phyloP scores from a whole-genome alignment of 2,113 vertebrate species.

The Halichoerus grypus region DNA sequence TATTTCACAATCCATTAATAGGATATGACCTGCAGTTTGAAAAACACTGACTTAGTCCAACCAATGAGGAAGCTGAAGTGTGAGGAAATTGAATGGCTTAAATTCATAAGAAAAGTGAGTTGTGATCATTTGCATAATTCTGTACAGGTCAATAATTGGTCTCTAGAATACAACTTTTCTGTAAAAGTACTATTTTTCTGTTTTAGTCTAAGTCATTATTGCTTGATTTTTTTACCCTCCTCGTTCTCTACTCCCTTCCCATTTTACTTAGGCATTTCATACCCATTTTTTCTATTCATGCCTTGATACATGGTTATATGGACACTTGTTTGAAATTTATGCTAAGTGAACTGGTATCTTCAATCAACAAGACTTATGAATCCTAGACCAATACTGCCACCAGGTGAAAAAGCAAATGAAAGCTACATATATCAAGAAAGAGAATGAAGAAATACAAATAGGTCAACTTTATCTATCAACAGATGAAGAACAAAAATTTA shows the following conservation, averaged over 20 bases:
- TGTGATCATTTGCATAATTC: background rate
- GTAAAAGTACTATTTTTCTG: background rate
- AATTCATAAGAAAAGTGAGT: background rate
- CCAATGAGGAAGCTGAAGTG: background rate
- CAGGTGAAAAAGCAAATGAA: slow-evolving; percentile 6
- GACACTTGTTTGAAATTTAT: slow-evolving; percentile 12
- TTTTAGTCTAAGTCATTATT: slow-evolving; percentile 21
- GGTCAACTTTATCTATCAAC: background rate
- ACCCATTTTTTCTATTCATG: background rate
- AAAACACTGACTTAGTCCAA: slow-evolving; percentile 35
- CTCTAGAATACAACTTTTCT: slow-evolving; percentile 12
- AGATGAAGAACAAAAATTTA: background rate
- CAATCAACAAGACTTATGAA: slow-evolving; percentile 26
- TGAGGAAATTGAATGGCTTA: background rate
- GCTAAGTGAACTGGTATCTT: background rate
- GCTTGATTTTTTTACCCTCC: background rate
- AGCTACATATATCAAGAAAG: background rate
- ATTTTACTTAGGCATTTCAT: background rate
- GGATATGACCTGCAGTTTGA: background rate
- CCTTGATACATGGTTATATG: background rate
- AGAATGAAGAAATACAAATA: slow-evolving; percentile 1
- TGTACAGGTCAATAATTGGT: background rate
- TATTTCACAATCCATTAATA: slow-evolving; percentile 18
- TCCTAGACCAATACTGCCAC: background rate
- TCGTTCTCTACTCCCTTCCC: background rate